Evolutionary conservation across 2,797 vertebrate species (phyloP).

Genomic region (Neopelma chrysocephalum): DNA sequence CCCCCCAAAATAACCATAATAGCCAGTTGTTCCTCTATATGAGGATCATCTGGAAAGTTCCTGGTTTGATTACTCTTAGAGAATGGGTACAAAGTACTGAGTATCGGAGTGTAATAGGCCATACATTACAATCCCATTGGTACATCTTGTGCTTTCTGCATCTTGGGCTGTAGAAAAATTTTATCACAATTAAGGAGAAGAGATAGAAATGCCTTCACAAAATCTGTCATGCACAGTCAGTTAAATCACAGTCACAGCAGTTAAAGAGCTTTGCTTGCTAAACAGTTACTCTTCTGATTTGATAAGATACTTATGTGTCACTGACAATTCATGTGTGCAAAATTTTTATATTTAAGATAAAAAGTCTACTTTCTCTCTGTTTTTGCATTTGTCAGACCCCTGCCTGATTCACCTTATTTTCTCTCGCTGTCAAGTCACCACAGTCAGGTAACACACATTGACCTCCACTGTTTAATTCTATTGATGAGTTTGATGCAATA

Average conservation of each 20-base stretch:
- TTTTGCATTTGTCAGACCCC: conserved; percentile 63
- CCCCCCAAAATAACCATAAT: not conserved
- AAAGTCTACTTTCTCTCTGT: not conserved
- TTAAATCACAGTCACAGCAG: not conserved
- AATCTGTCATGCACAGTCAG: not conserved
- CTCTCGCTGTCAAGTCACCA: conserved; percentile 66
- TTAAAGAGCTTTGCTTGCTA: conserved; percentile 35
- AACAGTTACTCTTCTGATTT: conserved; percentile 12
- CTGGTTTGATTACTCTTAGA: not conserved
- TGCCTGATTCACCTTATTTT: conserved; percentile 68
- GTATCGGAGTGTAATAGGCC: not conserved
- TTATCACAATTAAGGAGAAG: not conserved
- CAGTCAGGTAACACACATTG: conserved; percentile 70
- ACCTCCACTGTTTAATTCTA: not conserved
- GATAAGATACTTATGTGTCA: not conserved
- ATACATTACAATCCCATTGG: not conserved
- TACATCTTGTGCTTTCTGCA: not conserved
- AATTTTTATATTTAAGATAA: not conserved
- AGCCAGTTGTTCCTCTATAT: not conserved
- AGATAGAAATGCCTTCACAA: not conserved
- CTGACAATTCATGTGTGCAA: not conserved
- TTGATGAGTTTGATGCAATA: not conserved
- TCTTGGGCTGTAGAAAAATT: not conserved
- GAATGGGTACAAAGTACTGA: not conserved
- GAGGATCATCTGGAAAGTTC: not conserved